phyloP scores from a whole-genome alignment of 1,140 invertebrate genomes.

The Gryllus bimaculatus region DNA sequence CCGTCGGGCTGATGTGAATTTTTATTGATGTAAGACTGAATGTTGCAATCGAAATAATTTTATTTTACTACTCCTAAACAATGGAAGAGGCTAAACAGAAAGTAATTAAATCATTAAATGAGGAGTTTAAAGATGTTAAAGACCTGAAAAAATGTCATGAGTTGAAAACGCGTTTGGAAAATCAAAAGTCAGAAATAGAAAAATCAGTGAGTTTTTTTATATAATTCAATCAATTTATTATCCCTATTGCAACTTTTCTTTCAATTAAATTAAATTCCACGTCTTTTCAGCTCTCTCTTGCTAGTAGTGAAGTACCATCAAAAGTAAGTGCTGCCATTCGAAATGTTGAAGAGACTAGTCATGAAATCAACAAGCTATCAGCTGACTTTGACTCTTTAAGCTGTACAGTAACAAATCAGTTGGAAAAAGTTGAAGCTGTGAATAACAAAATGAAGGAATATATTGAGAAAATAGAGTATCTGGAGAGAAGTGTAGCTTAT shows the following conservation, averaged over 20 bases:
- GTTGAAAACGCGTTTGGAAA: constrained; percentile 33
- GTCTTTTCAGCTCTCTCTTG: constrained; percentile 43
- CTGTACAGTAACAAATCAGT: constrained; percentile 37
- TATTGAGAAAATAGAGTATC: constrained; percentile 45
- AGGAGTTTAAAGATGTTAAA: constrained; percentile 40
- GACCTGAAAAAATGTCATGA: constrained; percentile 35
- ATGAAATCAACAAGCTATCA: constrained; percentile 41
- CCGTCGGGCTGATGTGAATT: too few species aligned
- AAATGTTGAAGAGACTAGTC: constrained; percentile 41
- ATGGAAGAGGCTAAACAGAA: constrained; percentile 29
- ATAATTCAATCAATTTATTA: not conserved
- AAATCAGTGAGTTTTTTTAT: constrained; percentile 36
- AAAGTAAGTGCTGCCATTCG: constrained; percentile 47
- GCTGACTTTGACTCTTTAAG: constrained; percentile 37
- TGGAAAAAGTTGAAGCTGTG: constrained; percentile 38
- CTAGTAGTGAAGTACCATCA: constrained; percentile 45
- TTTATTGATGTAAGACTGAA: too few species aligned
- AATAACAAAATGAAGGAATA: constrained; percentile 39
- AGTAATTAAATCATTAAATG: constrained; percentile 42
- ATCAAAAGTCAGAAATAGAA: constrained; percentile 40
- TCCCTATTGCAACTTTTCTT: constrained; percentile 9
- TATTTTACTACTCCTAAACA: not conserved
- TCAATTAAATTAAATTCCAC: constrained; percentile 7
- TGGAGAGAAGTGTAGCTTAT: constrained; percentile 52
- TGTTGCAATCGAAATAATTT: too few species aligned